A percentile compares a stretch with the other conserved stretches of the same genome.
Conservation (phyloP, 2,113 vertebrate genomes). For the Nycticryphes semicollaris region DNA sequence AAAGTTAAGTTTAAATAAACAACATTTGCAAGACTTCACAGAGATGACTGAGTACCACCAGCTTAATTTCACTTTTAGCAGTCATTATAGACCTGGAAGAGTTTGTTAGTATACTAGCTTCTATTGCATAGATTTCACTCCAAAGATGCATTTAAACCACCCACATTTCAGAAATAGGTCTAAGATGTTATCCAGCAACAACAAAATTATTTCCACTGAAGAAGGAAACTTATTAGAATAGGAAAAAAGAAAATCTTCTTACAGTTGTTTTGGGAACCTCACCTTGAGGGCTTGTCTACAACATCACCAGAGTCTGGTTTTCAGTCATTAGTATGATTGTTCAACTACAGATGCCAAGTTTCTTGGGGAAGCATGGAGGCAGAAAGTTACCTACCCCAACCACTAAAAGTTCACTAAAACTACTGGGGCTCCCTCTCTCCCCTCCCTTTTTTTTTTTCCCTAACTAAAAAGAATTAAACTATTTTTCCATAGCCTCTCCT, state of each 20-base stretch:
- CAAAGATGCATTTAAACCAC: slow-evolving; percentile 7
- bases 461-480: neutral
- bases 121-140: neutral
- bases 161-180: neutral
- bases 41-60: neutral
- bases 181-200: neutral
- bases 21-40: neutral
- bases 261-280: slow-evolving; percentile 12
- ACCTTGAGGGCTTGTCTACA: slow-evolving; percentile 16
- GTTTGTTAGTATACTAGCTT: neutral
- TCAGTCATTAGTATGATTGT: neutral
- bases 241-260: neutral
- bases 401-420: neutral
- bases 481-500: neutral
- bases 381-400: neutral
- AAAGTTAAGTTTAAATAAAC: slow-evolving; percentile 7
- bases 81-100: neutral
- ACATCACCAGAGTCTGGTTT: neutral
- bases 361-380: neutral
- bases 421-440: neutral
- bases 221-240: slow-evolving; percentile 4
- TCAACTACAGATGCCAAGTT: neutral
- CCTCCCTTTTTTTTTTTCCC: rapidly evolving
- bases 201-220: neutral
- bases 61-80: neutral